phyloP scores from a whole-genome alignment of 2,888 invertebrate species.

The Drosophila robusta region DNA sequence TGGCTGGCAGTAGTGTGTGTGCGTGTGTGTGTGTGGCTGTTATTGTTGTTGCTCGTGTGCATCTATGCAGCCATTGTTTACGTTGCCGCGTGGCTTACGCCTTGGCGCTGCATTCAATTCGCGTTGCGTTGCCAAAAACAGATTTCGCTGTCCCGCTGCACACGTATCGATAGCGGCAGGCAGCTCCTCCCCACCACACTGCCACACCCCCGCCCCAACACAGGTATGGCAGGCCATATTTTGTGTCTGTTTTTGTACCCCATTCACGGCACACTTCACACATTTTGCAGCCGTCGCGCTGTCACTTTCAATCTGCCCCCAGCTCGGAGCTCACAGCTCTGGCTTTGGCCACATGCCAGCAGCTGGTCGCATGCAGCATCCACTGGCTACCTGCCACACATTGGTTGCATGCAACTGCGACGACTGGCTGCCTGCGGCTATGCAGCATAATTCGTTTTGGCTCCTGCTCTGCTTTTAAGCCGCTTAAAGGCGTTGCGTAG shows the following conservation, averaged over 20 bases:
- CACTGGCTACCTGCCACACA: constrained; percentile 46
- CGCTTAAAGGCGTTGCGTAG: constrained; percentile 57
- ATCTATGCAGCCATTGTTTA: constrained; percentile 52
- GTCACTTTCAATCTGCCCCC: constrained; percentile 63
- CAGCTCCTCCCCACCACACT: not conserved
- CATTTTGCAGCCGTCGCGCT: constrained; percentile 49
- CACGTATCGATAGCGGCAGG: constrained; percentile 29
- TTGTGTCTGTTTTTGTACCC: not conserved
- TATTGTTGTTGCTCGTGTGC: constrained; percentile 4
- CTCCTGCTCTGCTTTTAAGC: constrained; percentile 56
- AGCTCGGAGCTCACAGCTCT: not conserved
- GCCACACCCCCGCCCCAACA: constrained; percentile 7
- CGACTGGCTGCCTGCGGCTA: constrained; percentile 29
- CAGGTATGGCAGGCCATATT: constrained; percentile 24
- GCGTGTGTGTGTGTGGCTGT: constrained; percentile 18
- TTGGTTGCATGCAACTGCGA: not conserved
- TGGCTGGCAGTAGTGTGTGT: constrained; percentile 6
- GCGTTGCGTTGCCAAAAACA: constrained; percentile 44
- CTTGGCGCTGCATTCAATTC: constrained; percentile 48
- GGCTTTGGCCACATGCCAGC: constrained; percentile 50
- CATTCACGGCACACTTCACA: constrained; percentile 46
- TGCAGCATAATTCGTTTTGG: constrained; percentile 64
- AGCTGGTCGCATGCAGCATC: constrained; percentile 4
- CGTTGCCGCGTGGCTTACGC: constrained; percentile 2
- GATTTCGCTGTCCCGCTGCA: constrained; percentile 12